Evolutionary conservation across 1,140 invertebrate species (phyloP), one percentile per base, ranked within the genome.

Genomic region (Melanaphis sacchari): DNA sequence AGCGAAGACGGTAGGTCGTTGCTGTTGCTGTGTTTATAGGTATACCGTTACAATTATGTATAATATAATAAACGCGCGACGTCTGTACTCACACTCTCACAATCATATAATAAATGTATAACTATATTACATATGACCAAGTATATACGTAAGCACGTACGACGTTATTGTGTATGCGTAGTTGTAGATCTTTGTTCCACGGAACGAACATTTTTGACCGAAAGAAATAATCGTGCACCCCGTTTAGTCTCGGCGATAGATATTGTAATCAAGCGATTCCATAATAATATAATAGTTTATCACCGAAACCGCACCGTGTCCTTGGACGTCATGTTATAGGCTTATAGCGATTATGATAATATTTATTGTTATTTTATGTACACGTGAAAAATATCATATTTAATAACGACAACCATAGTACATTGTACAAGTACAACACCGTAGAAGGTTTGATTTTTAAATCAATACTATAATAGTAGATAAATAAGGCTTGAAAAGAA

Each of bases 1-100:
- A 76, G 59, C 59, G 15, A 76, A 93, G 91, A 93, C 91, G 76
- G 91, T 93, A 93, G 81, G 91, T 93, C 91, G 91, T 92, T 46
- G 52, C 24, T 43, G 26, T 31, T 41, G 26, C 54, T 18, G 24
- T 91, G 38, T 49, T 82, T 93, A 36, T 66, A 76, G 59, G 31
- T 76, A 76, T 93, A 93, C 91, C 91, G 91, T 93, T 93, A 93
- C 36, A 38, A 85, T 43, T 43, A 36, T 22, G 38, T 38, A 89
- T n/a, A n/a, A 88, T 88, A 36, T 88, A 43, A 49, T 88, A 49
- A 49, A 88, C 31, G 40, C 24, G 24, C 26, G 84, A 76, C 59
- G 59, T 66, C n/a, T 66, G 59, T 66, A n/a, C 3, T 0, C 54
- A 59, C 59, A 66, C 59, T n/a, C 59, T 5, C 31, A 76, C 59